phyloP scores from a whole-genome alignment of 1,140 invertebrate species.

The Danaus melanippus region DNA sequence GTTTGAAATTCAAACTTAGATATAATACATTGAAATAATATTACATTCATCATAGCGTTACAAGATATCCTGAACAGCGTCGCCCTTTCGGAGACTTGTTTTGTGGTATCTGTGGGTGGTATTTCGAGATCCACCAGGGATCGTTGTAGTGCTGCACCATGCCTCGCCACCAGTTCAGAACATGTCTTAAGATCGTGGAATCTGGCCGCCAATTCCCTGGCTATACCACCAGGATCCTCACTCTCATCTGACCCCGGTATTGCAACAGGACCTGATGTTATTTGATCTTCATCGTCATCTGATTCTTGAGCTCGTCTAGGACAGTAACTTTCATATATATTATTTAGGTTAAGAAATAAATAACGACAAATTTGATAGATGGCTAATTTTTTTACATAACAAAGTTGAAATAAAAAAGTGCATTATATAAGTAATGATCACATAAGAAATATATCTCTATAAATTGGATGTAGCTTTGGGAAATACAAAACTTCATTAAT shows the following conservation, averaged over 20 bases:
- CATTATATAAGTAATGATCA: too few species aligned
- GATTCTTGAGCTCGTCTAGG: slow-evolving; percentile 75
- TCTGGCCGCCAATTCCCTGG: slow-evolving; percentile 73
- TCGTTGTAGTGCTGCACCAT: slow-evolving; percentile 87
- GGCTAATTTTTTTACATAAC: too few species aligned
- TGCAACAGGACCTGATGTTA: slow-evolving; percentile 60
- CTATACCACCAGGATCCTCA: slow-evolving; percentile 75
- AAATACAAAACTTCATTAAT: too few species aligned
- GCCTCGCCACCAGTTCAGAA: slow-evolving; percentile 91
- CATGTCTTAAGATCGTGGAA: slow-evolving; percentile 93
- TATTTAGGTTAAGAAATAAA: too few species aligned
- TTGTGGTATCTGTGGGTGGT: slow-evolving; percentile 69
- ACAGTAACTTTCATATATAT: too few species aligned
- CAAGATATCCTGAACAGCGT: slow-evolving; percentile 95
- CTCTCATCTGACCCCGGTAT: slow-evolving; percentile 40
- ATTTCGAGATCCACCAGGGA: slow-evolving; percentile 88
- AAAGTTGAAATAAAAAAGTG: too few species aligned
- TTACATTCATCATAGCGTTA: slow-evolving; percentile 96
- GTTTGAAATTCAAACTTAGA: too few species aligned
- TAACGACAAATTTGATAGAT: too few species aligned
- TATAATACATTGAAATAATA: too few species aligned
- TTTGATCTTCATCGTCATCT: slow-evolving; percentile 89
- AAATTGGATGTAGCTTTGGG: too few species aligned
- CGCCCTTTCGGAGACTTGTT: slow-evolving; percentile 89
- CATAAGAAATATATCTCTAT: too few species aligned